Evolutionary conservation across 1,140 invertebrate genomes (phyloP).

Genomic region (Drosophila fuyamai): DNA sequence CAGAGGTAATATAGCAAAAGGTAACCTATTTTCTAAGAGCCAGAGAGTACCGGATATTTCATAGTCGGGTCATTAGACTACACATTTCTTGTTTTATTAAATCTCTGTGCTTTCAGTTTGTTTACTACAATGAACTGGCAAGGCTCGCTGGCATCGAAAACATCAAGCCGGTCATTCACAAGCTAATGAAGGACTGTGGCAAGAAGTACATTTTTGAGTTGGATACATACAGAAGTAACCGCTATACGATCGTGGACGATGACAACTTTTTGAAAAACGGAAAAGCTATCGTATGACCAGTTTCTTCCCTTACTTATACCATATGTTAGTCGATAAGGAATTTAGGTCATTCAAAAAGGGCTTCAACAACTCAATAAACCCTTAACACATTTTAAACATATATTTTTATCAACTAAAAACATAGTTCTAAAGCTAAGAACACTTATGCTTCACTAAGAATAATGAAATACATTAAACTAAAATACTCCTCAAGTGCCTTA

Average conservation of each 20-base stretch:
- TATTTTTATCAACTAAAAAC: too few relatives aligned
- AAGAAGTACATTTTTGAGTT: slow-evolving; percentile 88
- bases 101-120: slow-evolving; percentile 84
- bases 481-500: too few relatives aligned
- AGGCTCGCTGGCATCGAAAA: slow-evolving; percentile 87
- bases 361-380: slow-evolving; percentile 2
- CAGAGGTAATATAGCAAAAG: too few relatives aligned
- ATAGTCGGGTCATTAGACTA: too few relatives aligned
- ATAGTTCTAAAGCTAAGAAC: too few relatives aligned
- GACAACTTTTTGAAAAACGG: slow-evolving; percentile 86
- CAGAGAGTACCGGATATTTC: too few relatives aligned
- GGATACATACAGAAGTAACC: slow-evolving; percentile 87
- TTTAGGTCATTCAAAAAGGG: not conserved
- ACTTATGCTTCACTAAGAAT: too few relatives aligned
- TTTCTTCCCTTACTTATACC: not conserved
- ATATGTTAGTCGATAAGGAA: slow-evolving; percentile 9
- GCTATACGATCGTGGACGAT: slow-evolving; percentile 88
- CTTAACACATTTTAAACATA: not conserved
- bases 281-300: not conserved
- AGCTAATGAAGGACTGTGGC: slow-evolving; percentile 89
- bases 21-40: too few relatives aligned
- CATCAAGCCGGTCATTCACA: slow-evolving; percentile 88
- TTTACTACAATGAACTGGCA: slow-evolving; percentile 90
- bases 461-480: too few relatives aligned
- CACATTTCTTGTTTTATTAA: not conserved